phyloP scores from a whole-genome alignment of 2,113 vertebrate genomes.

The Himantopus leucocephalus region DNA sequence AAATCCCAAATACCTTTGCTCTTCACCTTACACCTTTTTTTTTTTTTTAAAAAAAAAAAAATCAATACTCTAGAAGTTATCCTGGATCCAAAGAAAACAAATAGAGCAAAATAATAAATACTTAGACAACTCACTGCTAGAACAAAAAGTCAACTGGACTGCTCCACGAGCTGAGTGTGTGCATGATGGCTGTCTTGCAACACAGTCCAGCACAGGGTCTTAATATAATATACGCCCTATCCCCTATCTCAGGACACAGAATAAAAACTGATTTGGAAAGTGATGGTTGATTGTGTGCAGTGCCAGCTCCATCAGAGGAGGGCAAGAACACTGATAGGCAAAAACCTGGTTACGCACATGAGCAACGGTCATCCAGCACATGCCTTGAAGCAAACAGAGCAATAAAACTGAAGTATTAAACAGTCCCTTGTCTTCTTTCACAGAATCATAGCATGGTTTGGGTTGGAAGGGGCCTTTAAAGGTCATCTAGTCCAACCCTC shows the following conservation, averaged over 20 bases:
- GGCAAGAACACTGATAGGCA: rapidly evolving
- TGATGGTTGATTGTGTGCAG: not conserved
- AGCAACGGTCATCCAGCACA: not conserved
- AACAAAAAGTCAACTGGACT: not conserved
- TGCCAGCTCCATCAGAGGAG: not conserved
- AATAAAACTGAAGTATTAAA: not conserved
- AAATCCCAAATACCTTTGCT: not conserved
- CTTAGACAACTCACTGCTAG: not conserved
- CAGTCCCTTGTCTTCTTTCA: not conserved
- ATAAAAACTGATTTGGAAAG: not conserved
- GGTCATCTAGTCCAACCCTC: not conserved
- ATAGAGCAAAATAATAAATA: not conserved
- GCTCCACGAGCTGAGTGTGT: rapidly evolving
- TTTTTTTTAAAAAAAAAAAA: no score
- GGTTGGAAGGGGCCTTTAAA: not conserved
- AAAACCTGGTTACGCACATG: not conserved
- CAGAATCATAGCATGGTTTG: not conserved
- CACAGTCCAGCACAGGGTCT: not conserved
- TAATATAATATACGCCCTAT: not conserved
- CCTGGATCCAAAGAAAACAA: not conserved
- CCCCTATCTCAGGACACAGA: not conserved
- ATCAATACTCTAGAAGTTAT: not conserved
- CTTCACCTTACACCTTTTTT: not conserved
- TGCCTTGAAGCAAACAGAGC: not conserved
- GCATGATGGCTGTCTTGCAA: rapidly evolving